phyloP scores from a whole-genome alignment of 2,888 invertebrate genomes.

The Caenorhabditis japonica region DNA sequence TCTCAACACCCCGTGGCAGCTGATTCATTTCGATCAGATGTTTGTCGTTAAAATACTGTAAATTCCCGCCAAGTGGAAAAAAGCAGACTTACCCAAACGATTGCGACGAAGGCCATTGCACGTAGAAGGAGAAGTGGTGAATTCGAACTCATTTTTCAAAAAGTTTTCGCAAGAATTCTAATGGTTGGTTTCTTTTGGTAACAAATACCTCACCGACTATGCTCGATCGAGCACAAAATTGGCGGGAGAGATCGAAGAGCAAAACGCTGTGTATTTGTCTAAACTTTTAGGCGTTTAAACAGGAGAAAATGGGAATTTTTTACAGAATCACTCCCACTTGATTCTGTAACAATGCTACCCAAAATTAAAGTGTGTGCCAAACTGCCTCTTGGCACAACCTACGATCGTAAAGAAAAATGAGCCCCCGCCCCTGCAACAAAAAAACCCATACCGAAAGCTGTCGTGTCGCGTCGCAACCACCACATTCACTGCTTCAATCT shows the following conservation, averaged over 20 bases:
- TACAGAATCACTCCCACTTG: too few species aligned
- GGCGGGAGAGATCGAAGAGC: constrained; percentile 33
- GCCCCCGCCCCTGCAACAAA: too few species aligned
- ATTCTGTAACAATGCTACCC: too few species aligned
- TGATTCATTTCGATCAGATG: too few species aligned
- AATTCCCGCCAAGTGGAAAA: constrained; percentile 16
- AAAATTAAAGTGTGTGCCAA: constrained; percentile 16
- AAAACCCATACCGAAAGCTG: too few species aligned
- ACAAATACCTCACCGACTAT: constrained; percentile 3
- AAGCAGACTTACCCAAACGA: constrained; percentile 34
- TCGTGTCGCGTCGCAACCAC: too few species aligned
- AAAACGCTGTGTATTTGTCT: constrained; percentile 32
- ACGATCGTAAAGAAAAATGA: too few species aligned
- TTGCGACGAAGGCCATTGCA: constrained; percentile 26
- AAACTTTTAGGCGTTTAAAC: too few species aligned
- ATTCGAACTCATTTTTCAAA: neutral
- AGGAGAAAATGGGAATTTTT: too few species aligned
- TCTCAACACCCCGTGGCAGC: too few species aligned
- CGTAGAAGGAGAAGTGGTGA: neutral
- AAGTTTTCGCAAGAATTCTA: neutral
- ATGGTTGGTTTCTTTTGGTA: neutral
- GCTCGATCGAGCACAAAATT: constrained; percentile 45
- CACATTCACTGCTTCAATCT: too few species aligned
- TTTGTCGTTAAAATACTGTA: too few species aligned
- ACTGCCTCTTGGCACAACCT: constrained; percentile 13